phyloP scores from a whole-genome alignment of 2,888 invertebrate species.

The Villa cingulata region DNA sequence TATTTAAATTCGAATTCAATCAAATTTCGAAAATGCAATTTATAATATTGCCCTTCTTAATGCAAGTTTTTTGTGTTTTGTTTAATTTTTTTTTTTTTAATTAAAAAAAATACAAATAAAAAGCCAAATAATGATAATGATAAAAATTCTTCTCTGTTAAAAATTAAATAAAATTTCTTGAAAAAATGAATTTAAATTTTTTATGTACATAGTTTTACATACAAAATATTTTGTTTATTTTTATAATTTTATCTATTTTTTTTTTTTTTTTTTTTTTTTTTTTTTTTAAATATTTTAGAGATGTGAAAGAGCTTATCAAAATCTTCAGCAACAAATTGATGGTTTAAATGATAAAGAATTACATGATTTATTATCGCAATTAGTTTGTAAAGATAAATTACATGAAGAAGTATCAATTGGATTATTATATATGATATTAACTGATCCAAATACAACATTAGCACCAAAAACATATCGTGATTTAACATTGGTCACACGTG shows the following conservation, averaged over 20 bases:
- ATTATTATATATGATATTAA: slow-evolving; percentile 74
- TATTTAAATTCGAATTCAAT: too few species aligned
- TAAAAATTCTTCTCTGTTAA: too few species aligned
- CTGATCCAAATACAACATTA: slow-evolving; percentile 59
- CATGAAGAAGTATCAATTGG: slow-evolving; percentile 92
- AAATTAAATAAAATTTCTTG: too few species aligned
- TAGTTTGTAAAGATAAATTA: slow-evolving; percentile 70
- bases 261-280: slow-evolving; percentile 8
- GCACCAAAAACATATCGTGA: slow-evolving; percentile 83
- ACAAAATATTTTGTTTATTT: too few species aligned
- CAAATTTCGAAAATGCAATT: too few species aligned
- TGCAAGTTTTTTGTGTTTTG: too few species aligned
- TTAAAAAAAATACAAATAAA: too few species aligned
- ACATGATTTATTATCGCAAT: slow-evolving; percentile 80
- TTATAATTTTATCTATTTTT: neutral
- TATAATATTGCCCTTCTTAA: too few species aligned
- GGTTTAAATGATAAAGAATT: slow-evolving; percentile 88
- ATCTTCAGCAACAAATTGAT: slow-evolving; percentile 60
- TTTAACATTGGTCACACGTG: slow-evolving; percentile 76
- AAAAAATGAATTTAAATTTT: too few species aligned
- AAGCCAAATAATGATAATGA: too few species aligned
- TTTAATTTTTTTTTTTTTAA: too few species aligned
- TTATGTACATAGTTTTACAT: too few species aligned
- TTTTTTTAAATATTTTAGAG: slow-evolving; percentile 50
- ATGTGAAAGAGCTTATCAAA: slow-evolving; percentile 71